These are phyloP conservation scores for Caenorhabditis tropicalis DNA, from an alignment of 1,140 invertebrate genomes.

Conservation along the genomic window DNA sequence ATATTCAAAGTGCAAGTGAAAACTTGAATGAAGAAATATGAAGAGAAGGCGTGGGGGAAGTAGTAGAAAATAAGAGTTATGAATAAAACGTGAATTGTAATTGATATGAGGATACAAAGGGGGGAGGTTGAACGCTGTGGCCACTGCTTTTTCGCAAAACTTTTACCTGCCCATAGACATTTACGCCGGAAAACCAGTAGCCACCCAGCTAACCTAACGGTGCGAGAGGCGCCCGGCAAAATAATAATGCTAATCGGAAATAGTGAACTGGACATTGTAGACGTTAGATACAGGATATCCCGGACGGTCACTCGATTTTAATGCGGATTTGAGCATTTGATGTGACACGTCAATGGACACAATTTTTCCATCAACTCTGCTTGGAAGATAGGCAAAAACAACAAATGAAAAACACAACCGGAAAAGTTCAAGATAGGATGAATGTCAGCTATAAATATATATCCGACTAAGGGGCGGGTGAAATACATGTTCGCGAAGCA, in stretches of 20 bases:
- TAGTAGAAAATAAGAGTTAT: constrained; percentile 9
- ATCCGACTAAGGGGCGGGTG: neutral
- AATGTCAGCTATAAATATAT: constrained; percentile 10
- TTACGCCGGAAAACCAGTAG: constrained; percentile 41
- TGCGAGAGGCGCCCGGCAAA: constrained; percentile 27
- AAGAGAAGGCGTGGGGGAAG: neutral
- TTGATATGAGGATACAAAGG: constrained; percentile 16
- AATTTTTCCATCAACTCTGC: neutral
- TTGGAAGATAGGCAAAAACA: neutral
- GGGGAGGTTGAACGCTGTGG: constrained; percentile 23
- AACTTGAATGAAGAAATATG: neutral
- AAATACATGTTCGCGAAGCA: neutral
- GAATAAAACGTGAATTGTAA: neutral
- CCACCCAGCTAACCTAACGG: constrained; percentile 15
- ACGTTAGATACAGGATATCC: neutral
- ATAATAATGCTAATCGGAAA: constrained; percentile 44
- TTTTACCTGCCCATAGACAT: constrained; percentile 40
- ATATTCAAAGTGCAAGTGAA: neutral
- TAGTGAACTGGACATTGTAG: constrained; percentile 6
- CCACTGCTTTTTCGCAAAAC: constrained; percentile 28
- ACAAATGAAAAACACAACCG: neutral
- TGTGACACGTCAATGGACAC: constrained; percentile 3
- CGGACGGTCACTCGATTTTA: constrained; percentile 11
- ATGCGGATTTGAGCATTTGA: constrained; percentile 39
- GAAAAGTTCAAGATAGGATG: constrained; percentile 30